Evolutionary conservation across 37 sponge, comb jelly and placozoan species (phyloP).

Genomic region (Cladorhizidae sp.): DNA sequence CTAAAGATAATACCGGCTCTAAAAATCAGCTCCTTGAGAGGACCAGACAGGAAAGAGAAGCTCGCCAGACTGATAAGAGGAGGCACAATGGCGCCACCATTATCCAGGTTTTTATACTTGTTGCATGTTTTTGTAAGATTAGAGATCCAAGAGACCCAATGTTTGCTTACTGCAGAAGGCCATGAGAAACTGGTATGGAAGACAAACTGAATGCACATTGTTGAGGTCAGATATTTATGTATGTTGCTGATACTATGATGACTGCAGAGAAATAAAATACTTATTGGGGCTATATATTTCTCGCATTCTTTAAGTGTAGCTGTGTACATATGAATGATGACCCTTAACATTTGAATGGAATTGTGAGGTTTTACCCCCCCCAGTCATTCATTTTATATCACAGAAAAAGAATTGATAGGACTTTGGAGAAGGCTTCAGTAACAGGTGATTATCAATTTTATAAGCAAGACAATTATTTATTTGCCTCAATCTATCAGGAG

Average conservation of each 20-base stretch:
- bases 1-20: background rate
- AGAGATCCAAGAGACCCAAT: too few species aligned
- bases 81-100: background rate
- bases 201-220: background rate
- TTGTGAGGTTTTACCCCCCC: too few species aligned
- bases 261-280: too few species aligned
- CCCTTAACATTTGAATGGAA: too few species aligned
- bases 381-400: too few species aligned
- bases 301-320: too few species aligned
- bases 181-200: background rate
- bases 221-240: slow-evolving; percentile 8
- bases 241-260: too few species aligned
- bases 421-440: background rate
- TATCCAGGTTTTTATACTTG: slow-evolving; percentile 1
- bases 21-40: background rate
- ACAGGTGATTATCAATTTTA: background rate
- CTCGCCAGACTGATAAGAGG: background rate
- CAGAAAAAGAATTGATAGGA: slow-evolving; percentile 1
- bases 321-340: too few species aligned
- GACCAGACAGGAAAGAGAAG: background rate
- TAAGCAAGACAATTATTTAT: background rate
- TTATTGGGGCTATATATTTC: too few species aligned
- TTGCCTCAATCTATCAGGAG: background rate
- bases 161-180: background rate
- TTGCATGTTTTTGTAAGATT: background rate